A percentile compares a stretch with the other conserved stretches of the same genome.
Conservation (phyloP, 2,113 vertebrate species). For the Bos indicus region DNA sequence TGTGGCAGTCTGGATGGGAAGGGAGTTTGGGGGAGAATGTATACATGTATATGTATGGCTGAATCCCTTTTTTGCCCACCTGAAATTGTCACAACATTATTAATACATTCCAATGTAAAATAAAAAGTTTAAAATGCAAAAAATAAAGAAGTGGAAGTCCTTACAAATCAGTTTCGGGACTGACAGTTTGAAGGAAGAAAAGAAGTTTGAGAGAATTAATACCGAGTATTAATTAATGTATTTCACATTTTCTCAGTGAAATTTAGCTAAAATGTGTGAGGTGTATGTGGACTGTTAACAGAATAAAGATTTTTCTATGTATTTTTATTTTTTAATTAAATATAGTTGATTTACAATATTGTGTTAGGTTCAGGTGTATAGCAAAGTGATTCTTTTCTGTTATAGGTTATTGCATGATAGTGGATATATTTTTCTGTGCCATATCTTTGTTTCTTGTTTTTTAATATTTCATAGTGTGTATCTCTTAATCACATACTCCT, state of each 20-base stretch:
- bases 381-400: not conserved
- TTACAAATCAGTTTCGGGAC: not conserved
- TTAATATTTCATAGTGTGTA: not conserved
- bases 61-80: not conserved
- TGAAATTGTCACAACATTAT: not conserved
- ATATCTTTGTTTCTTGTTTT: not conserved
- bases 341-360: not conserved
- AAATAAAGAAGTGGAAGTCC: not conserved
- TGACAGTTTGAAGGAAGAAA: not conserved
- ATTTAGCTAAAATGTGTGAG: not conserved
- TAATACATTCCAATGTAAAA: not conserved
- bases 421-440: not conserved
- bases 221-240: not conserved
- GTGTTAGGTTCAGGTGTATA: not conserved
- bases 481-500: not conserved
- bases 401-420: not conserved
- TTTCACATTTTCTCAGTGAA: not conserved
- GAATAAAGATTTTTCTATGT: not conserved
- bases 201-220: not conserved
- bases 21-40: not conserved
- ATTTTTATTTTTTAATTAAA: not conserved
- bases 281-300: not conserved
- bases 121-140: not conserved
- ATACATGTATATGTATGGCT: not conserved
- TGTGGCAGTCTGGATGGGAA: not conserved